These are phyloP conservation scores for Natrix natrix DNA, from an alignment of 2,797 vertebrate genomes.

Conservation along the genomic window DNA sequence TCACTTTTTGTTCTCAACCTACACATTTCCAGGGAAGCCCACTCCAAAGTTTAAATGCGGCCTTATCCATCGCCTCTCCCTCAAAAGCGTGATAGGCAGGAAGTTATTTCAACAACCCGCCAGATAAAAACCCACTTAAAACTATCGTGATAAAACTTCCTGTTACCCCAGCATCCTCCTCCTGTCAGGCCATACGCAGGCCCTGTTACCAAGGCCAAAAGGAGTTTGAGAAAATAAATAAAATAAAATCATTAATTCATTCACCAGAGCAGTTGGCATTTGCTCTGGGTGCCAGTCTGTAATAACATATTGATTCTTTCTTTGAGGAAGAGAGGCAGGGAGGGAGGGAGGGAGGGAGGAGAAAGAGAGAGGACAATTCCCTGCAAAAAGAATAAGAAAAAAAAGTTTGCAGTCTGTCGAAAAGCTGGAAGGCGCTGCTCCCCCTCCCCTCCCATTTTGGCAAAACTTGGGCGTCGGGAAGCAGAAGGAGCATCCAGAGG, in stretches of 20 bases:
- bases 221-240: constrained; percentile 7
- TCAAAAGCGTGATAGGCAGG: background rate
- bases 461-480: constrained; percentile 47
- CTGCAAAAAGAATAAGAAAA: background rate
- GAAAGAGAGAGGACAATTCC: constrained; percentile 10
- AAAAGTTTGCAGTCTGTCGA: constrained; percentile 15
- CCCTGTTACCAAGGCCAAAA: constrained; percentile 58
- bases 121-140: background rate
- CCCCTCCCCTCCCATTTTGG: constrained; percentile 49
- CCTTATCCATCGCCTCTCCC: background rate
- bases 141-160: constrained; percentile 54
- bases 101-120: constrained; percentile 39
- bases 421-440: background rate
- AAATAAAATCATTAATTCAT: constrained; percentile 69
- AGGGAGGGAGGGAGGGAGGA: too few species aligned
- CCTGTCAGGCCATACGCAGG: constrained; percentile 69
- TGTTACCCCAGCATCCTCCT: constrained; percentile 69
- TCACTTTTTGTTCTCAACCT: background rate
- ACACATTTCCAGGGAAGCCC: background rate
- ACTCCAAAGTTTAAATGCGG: background rate
- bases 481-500: constrained; percentile 56
- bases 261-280: constrained; percentile 70
- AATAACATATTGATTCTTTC: constrained; percentile 73
- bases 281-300: constrained; percentile 68
- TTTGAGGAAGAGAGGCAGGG: constrained; percentile 40